Conservation (phyloP, 1,140 invertebrate genomes). For the Bombus difficillimus region DNA sequence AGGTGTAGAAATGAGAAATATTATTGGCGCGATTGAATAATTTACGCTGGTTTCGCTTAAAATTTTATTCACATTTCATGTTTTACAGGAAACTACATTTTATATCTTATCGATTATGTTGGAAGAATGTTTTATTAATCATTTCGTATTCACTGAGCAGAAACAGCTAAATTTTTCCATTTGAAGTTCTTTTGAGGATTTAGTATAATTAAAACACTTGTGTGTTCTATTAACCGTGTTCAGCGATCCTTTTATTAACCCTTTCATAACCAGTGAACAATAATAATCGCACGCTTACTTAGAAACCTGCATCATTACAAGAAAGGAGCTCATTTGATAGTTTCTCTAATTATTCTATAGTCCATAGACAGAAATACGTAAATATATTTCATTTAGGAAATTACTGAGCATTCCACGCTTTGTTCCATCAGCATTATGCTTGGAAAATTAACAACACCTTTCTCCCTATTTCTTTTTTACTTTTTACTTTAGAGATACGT, state of each 20-base stretch:
- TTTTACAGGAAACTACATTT: not conserved
- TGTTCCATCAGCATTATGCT: not conserved
- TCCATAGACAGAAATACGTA: no score
- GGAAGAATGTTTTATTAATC: slow-evolving; percentile 13
- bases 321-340: not conserved
- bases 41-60: not conserved
- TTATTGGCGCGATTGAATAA: not conserved
- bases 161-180: not conserved
- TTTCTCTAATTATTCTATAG: slow-evolving; percentile 10
- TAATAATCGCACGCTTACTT: not conserved
- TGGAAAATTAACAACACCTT: not conserved
- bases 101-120: not conserved
- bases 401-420: not conserved
- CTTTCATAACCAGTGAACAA: not conserved
- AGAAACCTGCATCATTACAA: not conserved
- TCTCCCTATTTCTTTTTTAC: not conserved
- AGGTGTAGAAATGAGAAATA: no score
- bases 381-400: not conserved
- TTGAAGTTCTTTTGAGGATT: not conserved
- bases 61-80: not conserved
- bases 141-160: not conserved
- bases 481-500: not conserved
- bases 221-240: not conserved
- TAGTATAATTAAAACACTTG: not conserved
- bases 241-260: not conserved